These are phyloP conservation scores for Polyommatus icarus DNA, from an alignment of 2,888 invertebrate genomes.

Conservation along the genomic window DNA sequence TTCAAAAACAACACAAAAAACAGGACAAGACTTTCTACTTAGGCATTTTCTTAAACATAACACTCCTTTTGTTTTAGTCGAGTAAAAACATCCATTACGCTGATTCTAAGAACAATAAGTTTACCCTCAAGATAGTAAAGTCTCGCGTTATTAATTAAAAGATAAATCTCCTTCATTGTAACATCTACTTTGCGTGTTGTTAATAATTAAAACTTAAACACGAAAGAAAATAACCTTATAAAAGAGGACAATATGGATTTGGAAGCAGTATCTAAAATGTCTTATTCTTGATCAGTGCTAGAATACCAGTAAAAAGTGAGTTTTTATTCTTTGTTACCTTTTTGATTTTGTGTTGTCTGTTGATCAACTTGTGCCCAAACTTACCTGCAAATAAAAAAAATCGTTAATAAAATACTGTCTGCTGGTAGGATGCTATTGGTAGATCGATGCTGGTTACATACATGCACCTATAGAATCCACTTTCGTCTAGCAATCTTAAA, in stretches of 20 bases:
- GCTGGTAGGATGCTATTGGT: too few species aligned
- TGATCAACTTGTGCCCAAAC: background rate
- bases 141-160: background rate
- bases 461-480: too few species aligned
- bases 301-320: background rate
- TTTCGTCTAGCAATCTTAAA: too few species aligned
- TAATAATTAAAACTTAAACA: background rate
- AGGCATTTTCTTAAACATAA: background rate
- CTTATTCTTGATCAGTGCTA: background rate
- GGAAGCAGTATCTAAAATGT: background rate
- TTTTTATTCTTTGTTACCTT: background rate
- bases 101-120: background rate
- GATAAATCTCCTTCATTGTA: background rate
- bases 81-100: background rate
- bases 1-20: too few species aligned
- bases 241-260: conserved; percentile 9
- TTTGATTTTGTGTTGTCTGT: background rate
- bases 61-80: background rate
- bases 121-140: background rate
- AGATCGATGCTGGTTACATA: too few species aligned
- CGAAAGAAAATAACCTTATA: conserved; percentile 10
- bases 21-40: too few species aligned
- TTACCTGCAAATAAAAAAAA: background rate
- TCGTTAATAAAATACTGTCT: background rate
- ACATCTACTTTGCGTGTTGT: background rate